Conservation (phyloP, 2,888 invertebrate species). For the Dynastes tityus region DNA sequence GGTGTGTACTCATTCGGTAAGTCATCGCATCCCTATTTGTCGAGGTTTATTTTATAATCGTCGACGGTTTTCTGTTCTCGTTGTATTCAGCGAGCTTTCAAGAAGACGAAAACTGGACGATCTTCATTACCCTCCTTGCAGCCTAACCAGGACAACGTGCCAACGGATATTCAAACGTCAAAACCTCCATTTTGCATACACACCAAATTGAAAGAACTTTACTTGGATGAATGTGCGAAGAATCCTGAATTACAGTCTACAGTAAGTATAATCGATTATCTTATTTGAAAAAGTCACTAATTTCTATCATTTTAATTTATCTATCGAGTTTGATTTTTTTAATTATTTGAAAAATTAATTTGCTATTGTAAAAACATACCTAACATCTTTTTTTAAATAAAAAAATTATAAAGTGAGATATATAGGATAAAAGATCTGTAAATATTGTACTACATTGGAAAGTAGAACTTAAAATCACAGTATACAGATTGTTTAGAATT, state of each 20-base stretch:
- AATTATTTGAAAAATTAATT: neutral
- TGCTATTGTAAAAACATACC: neutral
- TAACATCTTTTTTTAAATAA: neutral
- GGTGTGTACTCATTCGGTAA: conserved; percentile 58
- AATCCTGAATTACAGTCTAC: conserved; percentile 60
- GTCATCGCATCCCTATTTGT: neutral
- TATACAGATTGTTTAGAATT: too few relatives aligned
- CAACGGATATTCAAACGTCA: conserved; percentile 57
- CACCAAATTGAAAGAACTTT: conserved; percentile 68
- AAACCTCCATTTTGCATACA: conserved; percentile 68
- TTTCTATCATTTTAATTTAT: neutral
- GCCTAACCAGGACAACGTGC: conserved; percentile 63
- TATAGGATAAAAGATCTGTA: neutral
- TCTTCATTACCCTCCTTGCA: conserved; percentile 67
- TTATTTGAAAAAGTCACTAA: neutral
- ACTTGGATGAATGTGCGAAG: conserved; percentile 66
- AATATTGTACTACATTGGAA: too few relatives aligned
- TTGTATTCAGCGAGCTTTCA: conserved; percentile 63
- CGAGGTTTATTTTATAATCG: conserved; percentile 1
- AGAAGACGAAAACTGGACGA: conserved; percentile 66
- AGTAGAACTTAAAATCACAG: too few relatives aligned
- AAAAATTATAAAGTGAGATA: neutral
- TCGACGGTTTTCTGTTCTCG: neutral
- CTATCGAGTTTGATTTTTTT: neutral
- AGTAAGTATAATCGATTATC: conserved; percentile 54